These are phyloP conservation scores for Progne subis DNA, from an alignment of 2,113 vertebrate species.

Conservation along the genomic window DNA sequence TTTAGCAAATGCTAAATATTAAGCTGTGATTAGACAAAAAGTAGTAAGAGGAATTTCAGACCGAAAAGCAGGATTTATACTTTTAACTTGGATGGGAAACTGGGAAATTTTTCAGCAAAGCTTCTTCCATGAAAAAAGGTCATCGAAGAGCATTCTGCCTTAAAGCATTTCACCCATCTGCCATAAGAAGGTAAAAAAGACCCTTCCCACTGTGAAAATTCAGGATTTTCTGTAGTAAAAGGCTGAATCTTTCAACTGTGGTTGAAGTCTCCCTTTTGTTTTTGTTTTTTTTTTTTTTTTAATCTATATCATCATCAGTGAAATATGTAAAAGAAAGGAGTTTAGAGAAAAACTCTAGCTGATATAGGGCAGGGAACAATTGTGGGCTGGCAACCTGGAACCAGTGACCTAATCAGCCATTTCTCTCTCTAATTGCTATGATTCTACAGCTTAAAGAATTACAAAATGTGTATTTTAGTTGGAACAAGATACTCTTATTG, in stretches of 20 bases:
- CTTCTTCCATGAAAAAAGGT: not conserved
- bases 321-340: not conserved
- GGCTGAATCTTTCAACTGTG: not conserved
- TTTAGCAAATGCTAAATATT: not conserved
- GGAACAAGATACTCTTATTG: slow-evolving; percentile 55
- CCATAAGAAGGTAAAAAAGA: not conserved
- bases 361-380: not conserved
- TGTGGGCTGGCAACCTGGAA: not conserved
- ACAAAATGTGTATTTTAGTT: slow-evolving; percentile 35
- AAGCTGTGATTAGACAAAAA: not conserved
- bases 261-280: not conserved
- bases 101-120: not conserved
- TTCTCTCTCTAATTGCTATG: slow-evolving; percentile 46
- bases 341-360: not conserved
- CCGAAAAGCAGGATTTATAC: not conserved
- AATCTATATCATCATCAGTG: not conserved
- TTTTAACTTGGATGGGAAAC: not conserved
- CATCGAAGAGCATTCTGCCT: not conserved
- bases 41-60: not conserved
- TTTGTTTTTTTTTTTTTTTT: not conserved
- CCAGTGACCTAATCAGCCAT: slow-evolving; percentile 38
- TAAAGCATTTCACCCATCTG: not conserved
- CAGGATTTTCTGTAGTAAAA: not conserved
- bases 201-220: not conserved
- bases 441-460: slow-evolving; percentile 52